Evolutionary conservation across 2,113 vertebrate genomes (phyloP).

Genomic region (Heptranchias perlo): DNA sequence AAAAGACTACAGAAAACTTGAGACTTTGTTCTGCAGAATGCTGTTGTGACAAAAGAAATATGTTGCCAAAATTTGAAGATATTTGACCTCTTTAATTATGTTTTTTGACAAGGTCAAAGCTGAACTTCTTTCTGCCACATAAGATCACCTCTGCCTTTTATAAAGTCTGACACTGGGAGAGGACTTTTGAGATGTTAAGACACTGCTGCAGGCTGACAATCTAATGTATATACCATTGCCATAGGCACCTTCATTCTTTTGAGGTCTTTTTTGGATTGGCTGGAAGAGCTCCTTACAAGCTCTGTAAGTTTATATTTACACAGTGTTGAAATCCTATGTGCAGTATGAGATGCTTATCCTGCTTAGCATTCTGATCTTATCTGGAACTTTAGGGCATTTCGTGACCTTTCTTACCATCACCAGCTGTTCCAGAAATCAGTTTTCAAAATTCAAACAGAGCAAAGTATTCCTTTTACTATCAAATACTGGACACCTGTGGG

Average conservation of each 20-base stretch:
- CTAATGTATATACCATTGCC: background rate
- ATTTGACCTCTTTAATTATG: slow-evolving; percentile 30
- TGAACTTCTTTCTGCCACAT: background rate
- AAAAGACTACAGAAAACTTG: background rate
- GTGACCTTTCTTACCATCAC: background rate
- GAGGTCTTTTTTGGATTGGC: background rate
- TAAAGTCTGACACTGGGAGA: background rate
- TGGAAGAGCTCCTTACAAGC: background rate
- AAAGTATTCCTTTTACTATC: background rate
- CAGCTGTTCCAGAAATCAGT: background rate
- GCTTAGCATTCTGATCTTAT: slow-evolving; percentile 25
- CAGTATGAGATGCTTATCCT: background rate
- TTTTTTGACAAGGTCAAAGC: background rate
- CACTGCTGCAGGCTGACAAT: slow-evolving; percentile 27
- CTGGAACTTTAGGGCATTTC: background rate
- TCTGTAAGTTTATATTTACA: slow-evolving; percentile 20
- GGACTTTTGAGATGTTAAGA: slow-evolving; percentile 5
- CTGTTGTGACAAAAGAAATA: background rate
- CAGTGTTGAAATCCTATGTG: background rate
- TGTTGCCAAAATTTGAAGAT: background rate
- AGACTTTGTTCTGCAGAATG: background rate
- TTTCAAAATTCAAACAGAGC: background rate
- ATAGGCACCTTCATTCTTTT: background rate
- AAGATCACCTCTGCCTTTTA: background rate
- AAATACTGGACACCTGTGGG: background rate